A percentile compares a stretch with the other conserved stretches of the same genome.
Conservation (phyloP, 2,113 vertebrate genomes). For the Tamias sibiricus region DNA sequence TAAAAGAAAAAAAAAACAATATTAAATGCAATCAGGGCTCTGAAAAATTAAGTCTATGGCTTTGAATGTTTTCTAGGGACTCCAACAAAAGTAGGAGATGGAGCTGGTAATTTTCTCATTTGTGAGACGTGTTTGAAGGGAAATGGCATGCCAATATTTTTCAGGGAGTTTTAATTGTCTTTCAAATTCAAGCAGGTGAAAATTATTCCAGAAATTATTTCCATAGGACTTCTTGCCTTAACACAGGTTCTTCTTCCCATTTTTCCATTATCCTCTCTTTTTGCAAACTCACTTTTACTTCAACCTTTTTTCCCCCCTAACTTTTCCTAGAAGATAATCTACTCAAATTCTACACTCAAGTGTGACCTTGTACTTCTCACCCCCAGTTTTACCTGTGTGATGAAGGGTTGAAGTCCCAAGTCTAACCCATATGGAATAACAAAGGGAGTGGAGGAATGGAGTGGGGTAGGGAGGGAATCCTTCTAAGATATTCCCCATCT, state of each 20-base stretch:
- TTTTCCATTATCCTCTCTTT: not conserved
- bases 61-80: not conserved
- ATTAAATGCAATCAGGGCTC: not conserved
- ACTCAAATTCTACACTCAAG: not conserved
- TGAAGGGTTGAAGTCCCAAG: not conserved
- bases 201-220: slow-evolving; percentile 42
- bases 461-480: not conserved
- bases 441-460: not conserved
- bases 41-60: not conserved
- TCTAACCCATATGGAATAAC: not conserved
- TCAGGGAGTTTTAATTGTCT: not conserved
- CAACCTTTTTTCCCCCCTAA: not conserved
- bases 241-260: not conserved
- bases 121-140: not conserved
- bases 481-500: not conserved
- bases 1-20: not conserved
- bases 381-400: not conserved
- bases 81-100: not conserved
- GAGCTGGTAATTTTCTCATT: not conserved
- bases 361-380: not conserved
- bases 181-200: not conserved
- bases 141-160: not conserved
- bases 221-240: not conserved
- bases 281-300: not conserved
- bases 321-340: not conserved